Conservation (phyloP, 2,797 vertebrate species). For the Balearica regulorum region DNA sequence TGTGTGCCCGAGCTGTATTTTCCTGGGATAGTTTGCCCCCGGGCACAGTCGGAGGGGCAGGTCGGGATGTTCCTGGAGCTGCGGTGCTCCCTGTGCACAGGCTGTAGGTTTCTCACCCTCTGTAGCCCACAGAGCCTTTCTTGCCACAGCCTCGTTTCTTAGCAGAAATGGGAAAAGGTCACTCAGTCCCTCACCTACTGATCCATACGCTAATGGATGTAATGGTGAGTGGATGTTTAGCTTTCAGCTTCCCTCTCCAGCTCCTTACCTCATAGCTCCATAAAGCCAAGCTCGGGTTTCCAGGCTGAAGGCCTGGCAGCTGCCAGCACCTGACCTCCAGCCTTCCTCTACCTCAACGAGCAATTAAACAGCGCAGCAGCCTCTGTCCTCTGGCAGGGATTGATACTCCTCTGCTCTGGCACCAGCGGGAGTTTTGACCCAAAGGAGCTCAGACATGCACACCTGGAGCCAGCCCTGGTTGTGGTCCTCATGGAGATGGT, state of each 20-base stretch:
- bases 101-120: background rate
- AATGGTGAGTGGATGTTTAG: background rate
- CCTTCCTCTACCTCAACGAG: background rate
- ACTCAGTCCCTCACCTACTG: background rate
- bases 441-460: rapidly evolving
- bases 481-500: background rate
- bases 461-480: background rate
- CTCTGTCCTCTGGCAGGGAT: background rate
- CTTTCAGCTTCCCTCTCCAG: background rate
- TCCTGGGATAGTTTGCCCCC: background rate
- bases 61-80: background rate
- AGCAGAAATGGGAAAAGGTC: background rate
- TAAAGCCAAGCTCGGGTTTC: slow-evolving; percentile 24
- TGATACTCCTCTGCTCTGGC: background rate
- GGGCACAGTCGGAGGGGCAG: rapidly evolving
- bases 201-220: background rate
- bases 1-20: background rate
- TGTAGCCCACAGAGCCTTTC: background rate
- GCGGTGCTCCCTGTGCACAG: background rate
- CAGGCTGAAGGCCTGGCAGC: background rate
- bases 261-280: background rate
- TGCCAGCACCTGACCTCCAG: background rate
- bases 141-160: background rate
- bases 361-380: background rate
- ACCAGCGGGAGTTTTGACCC: background rate